phyloP scores from a whole-genome alignment of 2,797 vertebrate genomes.

The Zonotrichia albicollis region DNA sequence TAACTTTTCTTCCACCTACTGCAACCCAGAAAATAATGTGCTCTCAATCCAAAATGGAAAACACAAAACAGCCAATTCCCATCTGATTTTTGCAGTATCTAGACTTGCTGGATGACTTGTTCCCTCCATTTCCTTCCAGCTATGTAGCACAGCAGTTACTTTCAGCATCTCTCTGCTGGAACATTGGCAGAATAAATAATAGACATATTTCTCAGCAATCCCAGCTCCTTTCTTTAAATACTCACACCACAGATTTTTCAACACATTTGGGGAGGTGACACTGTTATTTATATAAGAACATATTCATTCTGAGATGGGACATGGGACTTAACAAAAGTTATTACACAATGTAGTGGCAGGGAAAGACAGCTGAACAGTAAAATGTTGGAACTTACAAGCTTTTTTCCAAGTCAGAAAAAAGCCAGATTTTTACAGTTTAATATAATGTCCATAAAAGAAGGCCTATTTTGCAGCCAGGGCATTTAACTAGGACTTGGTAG shows the following conservation, averaged over 20 bases:
- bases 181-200: not conserved
- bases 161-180: not conserved
- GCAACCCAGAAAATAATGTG: not conserved
- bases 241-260: not conserved
- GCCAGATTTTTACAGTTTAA: not conserved
- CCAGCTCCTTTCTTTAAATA: not conserved
- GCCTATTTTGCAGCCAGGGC: not conserved
- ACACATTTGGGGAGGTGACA: not conserved
- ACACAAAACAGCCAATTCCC: not conserved
- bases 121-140: not conserved
- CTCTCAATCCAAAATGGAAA: not conserved
- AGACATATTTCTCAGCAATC: not conserved
- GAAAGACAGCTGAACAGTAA: not conserved
- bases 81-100: not conserved
- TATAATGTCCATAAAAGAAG: not conserved
- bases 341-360: not conserved
- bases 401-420: not conserved
- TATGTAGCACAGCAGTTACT: not conserved
- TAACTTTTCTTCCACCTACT: not conserved
- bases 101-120: not conserved
- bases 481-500: not conserved
- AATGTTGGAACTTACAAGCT: not conserved
- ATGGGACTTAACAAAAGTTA: not conserved
- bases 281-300: not conserved
- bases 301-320: not conserved